Percentiles rank a stretch among this genome's conserved stretches.
Conservation (phyloP, 1,140 invertebrate species). For the Leptonema lineaticorne region DNA sequence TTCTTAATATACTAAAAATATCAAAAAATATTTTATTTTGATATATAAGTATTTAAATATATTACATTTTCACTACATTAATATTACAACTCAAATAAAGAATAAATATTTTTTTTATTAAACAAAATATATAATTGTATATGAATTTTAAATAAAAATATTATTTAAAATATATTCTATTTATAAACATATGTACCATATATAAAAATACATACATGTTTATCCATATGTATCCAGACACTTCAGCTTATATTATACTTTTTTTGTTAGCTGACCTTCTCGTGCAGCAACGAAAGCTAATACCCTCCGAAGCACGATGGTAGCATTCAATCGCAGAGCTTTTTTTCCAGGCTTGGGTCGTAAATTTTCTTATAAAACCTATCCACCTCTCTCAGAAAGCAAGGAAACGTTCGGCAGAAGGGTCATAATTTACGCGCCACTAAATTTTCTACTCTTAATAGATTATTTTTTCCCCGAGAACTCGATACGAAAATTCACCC, state of each 20-base stretch:
- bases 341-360: conserved; percentile 36
- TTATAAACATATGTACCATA: too few species aligned
- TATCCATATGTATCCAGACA: background rate
- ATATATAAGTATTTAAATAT: background rate
- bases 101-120: too few species aligned
- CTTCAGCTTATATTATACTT: conserved; percentile 23
- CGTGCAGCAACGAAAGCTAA: conserved; percentile 18
- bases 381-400: conserved; percentile 34
- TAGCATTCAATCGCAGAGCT: conserved; percentile 37
- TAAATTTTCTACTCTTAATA: conserved; percentile 42
- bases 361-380: conserved; percentile 43
- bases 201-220: background rate
- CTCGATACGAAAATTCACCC: background rate
- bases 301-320: conserved; percentile 11
- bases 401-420: conserved; percentile 31
- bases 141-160: too few species aligned
- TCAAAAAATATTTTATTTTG: too few species aligned
- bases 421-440: conserved; percentile 41
- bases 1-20: too few species aligned
- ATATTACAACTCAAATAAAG: background rate
- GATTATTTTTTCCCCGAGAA: conserved; percentile 39
- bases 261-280: conserved; percentile 24
- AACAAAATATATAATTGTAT: too few species aligned
- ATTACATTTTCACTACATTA: background rate
- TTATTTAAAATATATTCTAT: too few species aligned